phyloP scores from a whole-genome alignment of 2,797 vertebrate species.

The Brachyalestes nurse region DNA sequence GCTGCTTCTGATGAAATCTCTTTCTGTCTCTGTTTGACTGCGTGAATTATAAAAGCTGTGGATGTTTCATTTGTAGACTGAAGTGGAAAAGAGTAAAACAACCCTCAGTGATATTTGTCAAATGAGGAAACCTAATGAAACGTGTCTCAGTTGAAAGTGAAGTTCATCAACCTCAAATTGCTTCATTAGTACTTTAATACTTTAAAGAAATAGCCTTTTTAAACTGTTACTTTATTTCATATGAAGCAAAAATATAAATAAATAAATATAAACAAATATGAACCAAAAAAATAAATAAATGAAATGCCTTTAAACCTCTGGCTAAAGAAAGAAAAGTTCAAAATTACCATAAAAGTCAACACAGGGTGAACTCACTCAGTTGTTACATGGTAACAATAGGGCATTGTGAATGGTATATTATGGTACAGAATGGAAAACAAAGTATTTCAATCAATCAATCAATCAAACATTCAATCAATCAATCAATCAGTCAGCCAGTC shows the following conservation, averaged over 20 bases:
- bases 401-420: constrained; percentile 2
- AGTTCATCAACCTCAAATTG: not conserved
- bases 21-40: not conserved
- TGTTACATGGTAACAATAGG: constrained; percentile 48
- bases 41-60: not conserved
- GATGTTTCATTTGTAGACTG: not conserved
- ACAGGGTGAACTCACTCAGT: not conserved
- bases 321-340: not conserved
- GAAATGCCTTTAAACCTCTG: not conserved
- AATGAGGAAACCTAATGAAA: not conserved
- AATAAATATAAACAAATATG: no score
- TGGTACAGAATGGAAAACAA: not conserved
- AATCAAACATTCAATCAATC: no score
- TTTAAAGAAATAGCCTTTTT: not conserved
- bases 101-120: not conserved
- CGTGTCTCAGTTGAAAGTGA: not conserved
- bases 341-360: not conserved
- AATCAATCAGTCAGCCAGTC: no score
- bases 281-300: constrained; percentile 24
- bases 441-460: not conserved
- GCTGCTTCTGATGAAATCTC: not conserved
- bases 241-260: not conserved
- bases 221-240: constrained; percentile 10
- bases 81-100: not conserved
- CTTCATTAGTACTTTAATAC: not conserved